Base-by-base conservation (phyloP, 2,888 invertebrate genomes). In the Eristalis intricaria region DNA sequence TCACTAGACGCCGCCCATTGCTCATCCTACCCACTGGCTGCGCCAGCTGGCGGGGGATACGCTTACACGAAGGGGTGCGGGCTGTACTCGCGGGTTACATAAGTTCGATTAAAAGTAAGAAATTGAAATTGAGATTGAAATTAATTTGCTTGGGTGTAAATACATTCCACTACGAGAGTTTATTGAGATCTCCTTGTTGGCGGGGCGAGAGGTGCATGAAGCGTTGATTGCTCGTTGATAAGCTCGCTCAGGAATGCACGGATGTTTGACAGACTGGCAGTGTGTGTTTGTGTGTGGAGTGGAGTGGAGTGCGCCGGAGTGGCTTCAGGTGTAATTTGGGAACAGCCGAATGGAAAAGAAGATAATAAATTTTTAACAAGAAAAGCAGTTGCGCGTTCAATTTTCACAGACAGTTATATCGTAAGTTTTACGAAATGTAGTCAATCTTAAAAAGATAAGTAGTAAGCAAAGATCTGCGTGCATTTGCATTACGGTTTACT, bases 1-100 rank as follows among this genome's bases (percentile, higher is more conserved):
- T 71, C 87, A 87, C 64, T 63, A 71, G 84, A 87, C 43, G 68
- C 78, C 86, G 86, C 87, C 87, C 87, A 83, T 79, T 71, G 71
- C 63, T 84, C 79, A 71, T 71, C 87, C 83, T 84, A 61, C 83
- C 64, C 71, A 43, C 32, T 35, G n/a, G 22, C 22, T 19, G 68
- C n/a, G n/a, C n/a, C n/a, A n/a, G 50, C 19, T 19, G 43, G 43
- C 43, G 50, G 50, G 50, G 50, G 50, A 1, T 19, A 8, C 19
- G 58, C 23, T 65, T 81, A 65, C 81, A 73, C 63, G 19, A 35
- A 64, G 50, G 32, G 70, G 19, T 38, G 43, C 60, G 50, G 32
- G 70, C 15, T 38, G 35, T 50, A 15, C 38, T 11, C 35, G 22
- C 68, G 50, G 83, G 71, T 87, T 83, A 87, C 58, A 68, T 64